A percentile compares a stretch with the other conserved stretches of the same genome.
These are phyloP conservation scores for Drosophila subobscura DNA, from an alignment of 1,140 invertebrate genomes.

Conservation along the genomic window DNA sequence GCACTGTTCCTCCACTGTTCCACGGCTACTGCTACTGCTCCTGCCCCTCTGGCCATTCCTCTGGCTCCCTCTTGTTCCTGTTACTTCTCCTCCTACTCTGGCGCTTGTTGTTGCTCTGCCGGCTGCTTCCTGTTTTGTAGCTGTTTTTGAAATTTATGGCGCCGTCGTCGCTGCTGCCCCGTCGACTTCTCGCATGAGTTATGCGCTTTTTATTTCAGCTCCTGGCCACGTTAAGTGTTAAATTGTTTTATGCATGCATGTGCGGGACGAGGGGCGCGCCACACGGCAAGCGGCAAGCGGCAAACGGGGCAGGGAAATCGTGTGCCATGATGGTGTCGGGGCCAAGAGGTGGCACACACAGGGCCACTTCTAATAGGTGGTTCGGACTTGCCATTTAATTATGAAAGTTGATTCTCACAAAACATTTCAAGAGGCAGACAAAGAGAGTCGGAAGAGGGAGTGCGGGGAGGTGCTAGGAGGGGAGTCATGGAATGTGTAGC, in stretches of 20 bases:
- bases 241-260: conserved; percentile 71
- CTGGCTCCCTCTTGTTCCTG: conserved; percentile 11
- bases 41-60: too few relatives aligned
- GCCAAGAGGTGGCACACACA: not conserved
- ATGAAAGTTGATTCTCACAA: conserved; percentile 48
- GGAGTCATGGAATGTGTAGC: conserved; percentile 4
- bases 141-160: conserved; percentile 64
- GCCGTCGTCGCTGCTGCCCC: conserved; percentile 40
- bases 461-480: not conserved
- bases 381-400: conserved; percentile 60
- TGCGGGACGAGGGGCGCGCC: conserved; percentile 5
- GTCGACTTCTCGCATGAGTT: conserved; percentile 47
- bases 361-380: conserved; percentile 14
- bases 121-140: conserved; percentile 63
- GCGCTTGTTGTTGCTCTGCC: conserved; percentile 37
- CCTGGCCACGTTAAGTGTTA: conserved; percentile 72
- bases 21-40: too few relatives aligned
- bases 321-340: not conserved
- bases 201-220: conserved; percentile 58
- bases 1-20: too few relatives aligned
- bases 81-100: not conserved
- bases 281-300: too few relatives aligned
- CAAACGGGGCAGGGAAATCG: not conserved
- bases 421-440: conserved; percentile 3
- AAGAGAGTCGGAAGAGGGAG: not conserved